Evolutionary conservation across 2,888 invertebrate genomes (phyloP), one percentile per base, ranked within the genome.

Genomic region (Syrista parreyssii): DNA sequence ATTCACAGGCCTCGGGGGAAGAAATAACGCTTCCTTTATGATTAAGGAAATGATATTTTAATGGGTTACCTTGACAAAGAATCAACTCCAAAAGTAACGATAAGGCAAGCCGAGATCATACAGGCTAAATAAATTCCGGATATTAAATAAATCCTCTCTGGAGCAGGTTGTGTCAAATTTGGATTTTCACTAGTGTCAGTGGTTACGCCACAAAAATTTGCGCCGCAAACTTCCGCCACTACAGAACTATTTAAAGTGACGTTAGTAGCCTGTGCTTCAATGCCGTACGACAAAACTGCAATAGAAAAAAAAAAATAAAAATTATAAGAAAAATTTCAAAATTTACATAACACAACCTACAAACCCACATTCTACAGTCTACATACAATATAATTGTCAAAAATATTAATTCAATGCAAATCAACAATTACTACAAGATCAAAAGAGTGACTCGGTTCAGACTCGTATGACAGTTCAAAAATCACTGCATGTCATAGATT

Each of bases 61-160:
- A 69, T n/a, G 32, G 78, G 86, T 85, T 91, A 97, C 96, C 96
- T 95, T 75, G 94, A 94, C 4, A 97, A 92, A 0, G 96, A 95
- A 91, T 98, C 98, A 0, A 98, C 96, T 32, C 97, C 95, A 55
- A 97, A 91, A 0, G 94, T 93, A 4, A 98, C 95, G 76, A 97
- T 93, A 11, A 96, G 84, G 30, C 95, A 94, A 0, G 98, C 98
- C 0, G 93, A 89, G 0, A 95, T 92, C 94, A 97, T 97, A 87
- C 97, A 97, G 0, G 93, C 94, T 11, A 98, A 92, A 91, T 96
- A 98, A 81, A 97, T 96, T 23, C 96, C 96, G 12, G 96, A 94
- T 80, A 98, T 95, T 78, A 96, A 92, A 87, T 96, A 95, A 78
- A 97, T 95, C 92, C 97, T 95, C 71, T 94, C 92, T 0, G 94